These are phyloP conservation scores for Parambassis ranga DNA, from an alignment of 2,797 vertebrate species.

Conservation along the genomic window DNA sequence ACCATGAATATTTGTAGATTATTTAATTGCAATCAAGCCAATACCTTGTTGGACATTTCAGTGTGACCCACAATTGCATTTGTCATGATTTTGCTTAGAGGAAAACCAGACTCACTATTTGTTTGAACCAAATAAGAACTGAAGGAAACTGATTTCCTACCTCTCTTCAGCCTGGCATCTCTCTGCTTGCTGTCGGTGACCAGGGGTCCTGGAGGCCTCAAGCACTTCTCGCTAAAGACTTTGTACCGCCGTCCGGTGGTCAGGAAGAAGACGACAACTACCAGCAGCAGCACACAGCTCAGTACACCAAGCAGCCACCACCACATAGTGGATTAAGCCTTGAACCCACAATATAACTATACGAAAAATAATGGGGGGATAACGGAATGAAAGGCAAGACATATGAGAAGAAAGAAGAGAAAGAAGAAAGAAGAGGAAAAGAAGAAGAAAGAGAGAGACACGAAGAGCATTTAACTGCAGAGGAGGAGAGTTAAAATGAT, in stretches of 20 bases:
- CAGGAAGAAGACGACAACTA: constrained; percentile 31
- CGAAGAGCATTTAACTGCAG: neutral
- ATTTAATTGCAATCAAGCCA: neutral
- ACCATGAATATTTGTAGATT: neutral
- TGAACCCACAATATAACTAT: neutral
- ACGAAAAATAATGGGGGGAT: no score
- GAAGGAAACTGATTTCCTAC: constrained; percentile 55
- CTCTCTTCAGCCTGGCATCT: constrained; percentile 76
- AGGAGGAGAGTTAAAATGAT: neutral
- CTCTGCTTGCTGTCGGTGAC: constrained; percentile 66
- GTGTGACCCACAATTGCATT: neutral
- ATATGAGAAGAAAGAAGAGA: neutral
- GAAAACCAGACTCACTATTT: no score
- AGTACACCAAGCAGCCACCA: constrained; percentile 54
- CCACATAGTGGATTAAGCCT: constrained; percentile 44
- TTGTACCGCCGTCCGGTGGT: constrained; percentile 31
- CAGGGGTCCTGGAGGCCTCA: constrained; percentile 58
- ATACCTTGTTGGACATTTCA: neutral
- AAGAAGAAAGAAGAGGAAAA: neutral
- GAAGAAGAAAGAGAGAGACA: neutral
- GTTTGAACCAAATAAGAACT: neutral
- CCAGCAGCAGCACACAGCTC: constrained; percentile 27
- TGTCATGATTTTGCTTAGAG: no score
- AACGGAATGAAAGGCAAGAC: neutral
- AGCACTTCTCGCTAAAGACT: constrained; percentile 64